phyloP scores from a whole-genome alignment of 2,888 invertebrate genomes.

The Agrotis clavis region DNA sequence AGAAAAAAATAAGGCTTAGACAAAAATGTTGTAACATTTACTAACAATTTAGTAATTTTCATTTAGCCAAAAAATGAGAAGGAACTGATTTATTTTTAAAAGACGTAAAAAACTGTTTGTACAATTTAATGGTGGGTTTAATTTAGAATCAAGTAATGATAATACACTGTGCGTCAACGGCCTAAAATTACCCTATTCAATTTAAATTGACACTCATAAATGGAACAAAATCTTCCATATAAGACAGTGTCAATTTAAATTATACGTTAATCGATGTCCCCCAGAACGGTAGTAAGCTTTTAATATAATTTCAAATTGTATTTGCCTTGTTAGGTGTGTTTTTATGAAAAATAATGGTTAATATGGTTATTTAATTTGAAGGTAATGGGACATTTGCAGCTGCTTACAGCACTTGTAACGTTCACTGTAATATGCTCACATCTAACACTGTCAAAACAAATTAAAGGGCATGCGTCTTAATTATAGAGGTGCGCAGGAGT shows the following conservation, averaged over 20 bases:
- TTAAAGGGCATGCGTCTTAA: constrained; percentile 46
- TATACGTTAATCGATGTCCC: constrained; percentile 2
- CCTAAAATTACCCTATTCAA: too few relatives aligned
- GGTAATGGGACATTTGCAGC: constrained; percentile 39
- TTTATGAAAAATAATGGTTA: constrained; percentile 4
- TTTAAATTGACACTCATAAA: not conserved
- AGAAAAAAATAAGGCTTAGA: too few relatives aligned
- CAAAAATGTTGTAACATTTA: too few relatives aligned
- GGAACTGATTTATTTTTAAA: too few relatives aligned
- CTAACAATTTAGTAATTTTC: too few relatives aligned
- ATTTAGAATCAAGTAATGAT: too few relatives aligned
- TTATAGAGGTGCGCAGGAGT: constrained; percentile 28
- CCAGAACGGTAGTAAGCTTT: not conserved
- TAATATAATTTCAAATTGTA: constrained; percentile 15
- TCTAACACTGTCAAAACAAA: constrained; percentile 54
- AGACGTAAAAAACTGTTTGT: too few relatives aligned
- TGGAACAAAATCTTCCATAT: too few relatives aligned
- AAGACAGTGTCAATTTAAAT: too few relatives aligned
- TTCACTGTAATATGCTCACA: constrained; percentile 22
- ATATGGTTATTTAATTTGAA: constrained; percentile 12
- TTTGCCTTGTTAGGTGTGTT: constrained; percentile 9
- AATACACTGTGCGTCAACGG: too few relatives aligned
- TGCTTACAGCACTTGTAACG: constrained; percentile 30
- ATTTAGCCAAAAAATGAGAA: too few relatives aligned
- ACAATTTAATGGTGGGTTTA: too few relatives aligned